Evolutionary conservation across 1,140 invertebrate species (phyloP), one percentile per base, ranked within the genome.

Genomic region (Arctopsyche grandis): DNA sequence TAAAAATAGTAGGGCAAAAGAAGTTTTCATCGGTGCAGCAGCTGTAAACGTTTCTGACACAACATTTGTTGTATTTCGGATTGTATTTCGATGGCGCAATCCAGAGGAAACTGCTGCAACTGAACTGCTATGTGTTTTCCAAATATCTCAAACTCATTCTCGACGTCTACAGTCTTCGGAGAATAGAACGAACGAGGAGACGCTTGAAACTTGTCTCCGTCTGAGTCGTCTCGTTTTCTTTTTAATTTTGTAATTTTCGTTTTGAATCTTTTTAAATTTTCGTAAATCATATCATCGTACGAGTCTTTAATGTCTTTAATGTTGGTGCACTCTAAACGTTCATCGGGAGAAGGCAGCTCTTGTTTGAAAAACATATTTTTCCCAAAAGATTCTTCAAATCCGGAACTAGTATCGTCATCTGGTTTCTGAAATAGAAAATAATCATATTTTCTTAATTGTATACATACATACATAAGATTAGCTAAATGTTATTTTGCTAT

Each of bases 351-450:
- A 1, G 48, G 48, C 3, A 52, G 10, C 16, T 52, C 48, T 16
- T 52, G 48, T 52, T 52, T 52, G 48, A 52, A 52, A 52, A 14
- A 52, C 48, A 52, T 52, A 52, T 52, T 52, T 16, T 52, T 52
- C 12, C 48, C 48, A 16, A 52, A 14, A 16, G 48, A 52, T 52
- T 52, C 48, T 16, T 52, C 48, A 10, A 52, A 52, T 12, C 48
- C 48, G 10, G 48, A 52, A 52, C 48, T 52, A 1, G 48, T 52
- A 52, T 52, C 48, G 10, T 52, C 48, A 10, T 52, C 48, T 16
- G 48, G 48, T 52, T 52, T 52, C 48, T 52, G 10, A 52, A 52
- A 52, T 52, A 12, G 10, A 38, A 38, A 38, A 38, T 7, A 38
- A n/a, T n/a, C n/a, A n/a, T n/a, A n/a, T n/a, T n/a, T n/a, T n/a